Base-by-base conservation (phyloP, 2,888 invertebrate genomes). In the Melolontha melolontha region DNA sequence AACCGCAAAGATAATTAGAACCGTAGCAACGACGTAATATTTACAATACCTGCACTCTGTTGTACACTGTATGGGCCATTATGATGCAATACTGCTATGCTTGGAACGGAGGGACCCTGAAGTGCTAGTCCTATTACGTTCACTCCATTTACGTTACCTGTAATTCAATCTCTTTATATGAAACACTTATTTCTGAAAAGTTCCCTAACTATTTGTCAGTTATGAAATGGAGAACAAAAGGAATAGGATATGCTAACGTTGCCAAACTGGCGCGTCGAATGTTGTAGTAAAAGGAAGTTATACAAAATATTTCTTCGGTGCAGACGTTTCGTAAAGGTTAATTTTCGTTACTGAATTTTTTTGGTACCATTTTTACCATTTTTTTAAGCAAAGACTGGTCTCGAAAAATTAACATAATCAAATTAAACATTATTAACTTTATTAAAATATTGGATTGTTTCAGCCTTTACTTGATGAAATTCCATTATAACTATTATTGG, bases 91-190 rank as follows among this genome's bases (percentile, higher is more conserved):
- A 84, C 84, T 51, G 85, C 84, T 76, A 85, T 80, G 68, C 79
- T 80, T 64, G 86, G 85, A 74, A 84, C 81, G 54, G 85, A 84
- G 42, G 86, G 86, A 69, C 86, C 86, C 79, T 87, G 87, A 71
- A 87, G 80, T 69, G 86, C 85, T 55, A 75, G 59, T 39, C 76
- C 76, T 76, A 88, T 90, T 83, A 91, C 89, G 82, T 91, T 92
- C 84, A 91, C 90, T 54, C 91, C 91, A 79, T 92, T 92, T 47
- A 89, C 89, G 77, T 86, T 86, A 76, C 91, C 92, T 92, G 86
- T 8, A 82, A 78, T 47, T 51, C 12, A 64, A 62, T 10, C 12
- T 10, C 29, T 29, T 29, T 29, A n/a, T n/a, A 34, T 34, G 34
- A 62, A 62, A 22, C 22, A 49, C n/a, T 10, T 16, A 16, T 49